These are phyloP conservation scores for Podilymbus podiceps DNA, from an alignment of 2,113 vertebrate genomes.

Conservation along the genomic window DNA sequence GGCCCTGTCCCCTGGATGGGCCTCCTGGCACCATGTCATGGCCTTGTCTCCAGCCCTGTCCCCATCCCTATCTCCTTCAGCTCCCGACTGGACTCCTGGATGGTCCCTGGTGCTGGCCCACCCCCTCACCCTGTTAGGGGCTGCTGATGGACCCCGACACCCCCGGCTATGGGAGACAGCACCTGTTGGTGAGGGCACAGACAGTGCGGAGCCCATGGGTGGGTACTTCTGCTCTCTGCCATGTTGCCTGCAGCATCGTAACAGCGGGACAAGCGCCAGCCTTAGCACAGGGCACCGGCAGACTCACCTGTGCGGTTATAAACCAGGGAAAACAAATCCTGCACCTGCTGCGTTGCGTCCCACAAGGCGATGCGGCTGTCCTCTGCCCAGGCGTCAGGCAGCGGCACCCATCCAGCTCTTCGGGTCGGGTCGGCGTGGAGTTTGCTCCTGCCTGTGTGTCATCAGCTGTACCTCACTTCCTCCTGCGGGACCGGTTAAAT, in stretches of 20 bases:
- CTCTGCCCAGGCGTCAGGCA: rapidly evolving
- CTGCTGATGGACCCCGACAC: rapidly evolving
- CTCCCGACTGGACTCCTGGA: not conserved
- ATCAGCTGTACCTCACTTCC: not conserved
- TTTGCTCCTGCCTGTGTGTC: not conserved
- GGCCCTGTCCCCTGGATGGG: not conserved
- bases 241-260: rapidly evolving
- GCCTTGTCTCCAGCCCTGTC: not conserved
- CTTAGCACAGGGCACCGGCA: rapidly evolving
- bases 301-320: rapidly evolving
- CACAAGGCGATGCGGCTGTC: rapidly evolving
- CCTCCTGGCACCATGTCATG: rapidly evolving
- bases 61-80: not conserved
- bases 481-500: not conserved
- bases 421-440: rapidly evolving
- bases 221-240: not conserved
- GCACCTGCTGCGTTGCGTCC: rapidly evolving
- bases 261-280: rapidly evolving
- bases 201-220: rapidly evolving
- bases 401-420: not conserved
- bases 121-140: rapidly evolving
- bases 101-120: not conserved
- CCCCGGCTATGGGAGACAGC: not conserved
- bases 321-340: rapidly evolving
- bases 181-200: rapidly evolving